Evolutionary conservation across 2,888 invertebrate species (phyloP).

Genomic region (Clostera curtula): DNA sequence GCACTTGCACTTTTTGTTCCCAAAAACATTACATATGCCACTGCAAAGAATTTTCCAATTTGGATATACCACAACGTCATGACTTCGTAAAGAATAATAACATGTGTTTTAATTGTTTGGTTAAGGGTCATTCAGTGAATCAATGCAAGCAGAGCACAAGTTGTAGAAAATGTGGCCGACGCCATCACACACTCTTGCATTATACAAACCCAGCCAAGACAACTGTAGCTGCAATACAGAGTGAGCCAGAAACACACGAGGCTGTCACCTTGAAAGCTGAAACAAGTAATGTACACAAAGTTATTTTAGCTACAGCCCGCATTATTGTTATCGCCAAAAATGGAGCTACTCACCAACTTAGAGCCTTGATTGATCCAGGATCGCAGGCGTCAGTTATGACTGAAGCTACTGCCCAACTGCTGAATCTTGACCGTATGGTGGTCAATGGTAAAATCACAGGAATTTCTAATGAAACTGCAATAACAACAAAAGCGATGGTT

Average conservation of each 20-base stretch:
- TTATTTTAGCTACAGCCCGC: too few relatives aligned
- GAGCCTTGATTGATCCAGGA: too few relatives aligned
- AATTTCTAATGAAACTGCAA: too few relatives aligned
- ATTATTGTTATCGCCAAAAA: too few relatives aligned
- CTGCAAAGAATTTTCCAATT: constrained; percentile 7
- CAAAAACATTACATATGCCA: constrained; percentile 12
- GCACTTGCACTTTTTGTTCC: constrained; percentile 7
- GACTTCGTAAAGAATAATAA: background rate
- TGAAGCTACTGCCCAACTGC: too few relatives aligned
- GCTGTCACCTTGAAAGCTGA: too few relatives aligned
- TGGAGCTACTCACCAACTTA: too few relatives aligned
- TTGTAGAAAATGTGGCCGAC: constrained; percentile 1
- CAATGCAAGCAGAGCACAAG: background rate
- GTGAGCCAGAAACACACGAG: background rate
- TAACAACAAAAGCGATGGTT: too few relatives aligned
- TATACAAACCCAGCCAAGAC: background rate
- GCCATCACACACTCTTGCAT: constrained; percentile 2
- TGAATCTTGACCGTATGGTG: too few relatives aligned
- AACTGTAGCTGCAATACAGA: background rate
- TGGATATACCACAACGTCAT: background rate
- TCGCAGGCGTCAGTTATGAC: too few relatives aligned
- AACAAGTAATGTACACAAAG: too few relatives aligned
- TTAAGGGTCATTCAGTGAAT: constrained; percentile 2
- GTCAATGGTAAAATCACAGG: too few relatives aligned
- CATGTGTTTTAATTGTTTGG: constrained; percentile 2